Evolutionary conservation across 2,113 vertebrate genomes (phyloP).

Genomic region (Sinosuthora webbiana): DNA sequence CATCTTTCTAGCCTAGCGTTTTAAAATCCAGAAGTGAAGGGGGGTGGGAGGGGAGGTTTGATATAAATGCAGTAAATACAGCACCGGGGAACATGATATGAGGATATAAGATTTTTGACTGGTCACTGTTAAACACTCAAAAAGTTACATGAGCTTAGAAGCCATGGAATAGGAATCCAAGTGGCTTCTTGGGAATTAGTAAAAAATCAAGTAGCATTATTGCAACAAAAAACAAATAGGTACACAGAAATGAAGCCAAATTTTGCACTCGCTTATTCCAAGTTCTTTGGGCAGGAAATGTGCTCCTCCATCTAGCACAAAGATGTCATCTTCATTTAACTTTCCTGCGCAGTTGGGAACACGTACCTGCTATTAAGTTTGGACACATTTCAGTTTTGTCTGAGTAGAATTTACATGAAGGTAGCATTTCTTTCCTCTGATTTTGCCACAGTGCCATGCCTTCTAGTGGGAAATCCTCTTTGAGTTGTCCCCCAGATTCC

Average conservation of each 20-base stretch:
- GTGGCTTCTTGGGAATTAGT: not conserved
- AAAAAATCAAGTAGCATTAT: not conserved
- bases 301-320: not conserved
- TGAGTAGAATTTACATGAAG: not conserved
- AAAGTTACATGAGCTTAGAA: not conserved
- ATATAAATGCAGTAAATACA: not conserved
- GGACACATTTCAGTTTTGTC: not conserved
- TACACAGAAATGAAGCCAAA: not conserved
- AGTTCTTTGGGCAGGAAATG: not conserved
- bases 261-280: not conserved
- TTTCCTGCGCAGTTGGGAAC: not conserved
- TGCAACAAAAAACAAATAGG: not conserved
- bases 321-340: not conserved
- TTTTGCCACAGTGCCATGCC: not conserved
- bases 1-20: not conserved
- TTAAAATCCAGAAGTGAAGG: not conserved
- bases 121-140: not conserved
- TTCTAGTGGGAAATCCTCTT: not conserved
- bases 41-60: not conserved
- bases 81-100: not conserved
- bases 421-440: not conserved
- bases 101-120: not conserved
- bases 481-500: not conserved
- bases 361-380: not conserved
- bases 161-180: not conserved